phyloP scores from a whole-genome alignment of 2,888 invertebrate species.

The Nudaria mundana region DNA sequence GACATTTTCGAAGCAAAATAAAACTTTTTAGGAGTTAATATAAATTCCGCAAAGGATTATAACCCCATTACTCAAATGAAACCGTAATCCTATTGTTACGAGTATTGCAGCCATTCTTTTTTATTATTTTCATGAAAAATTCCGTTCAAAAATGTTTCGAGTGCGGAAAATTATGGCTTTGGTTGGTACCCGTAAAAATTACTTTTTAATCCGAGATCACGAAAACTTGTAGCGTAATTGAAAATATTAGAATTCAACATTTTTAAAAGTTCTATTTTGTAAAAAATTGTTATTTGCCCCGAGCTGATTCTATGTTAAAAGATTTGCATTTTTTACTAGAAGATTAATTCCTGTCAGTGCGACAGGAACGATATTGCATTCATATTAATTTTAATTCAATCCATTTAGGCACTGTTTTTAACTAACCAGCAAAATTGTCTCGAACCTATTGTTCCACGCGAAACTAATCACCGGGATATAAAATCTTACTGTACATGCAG shows the following conservation, averaged over 20 bases:
- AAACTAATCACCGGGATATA: no score
- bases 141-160: background rate
- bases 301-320: no score
- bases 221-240: background rate
- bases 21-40: slow-evolving; percentile 29
- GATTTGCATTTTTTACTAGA: no score
- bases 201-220: background rate
- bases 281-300: no score
- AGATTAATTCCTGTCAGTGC: no score
- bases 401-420: no score
- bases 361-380: no score
- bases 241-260: background rate
- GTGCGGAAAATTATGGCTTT: background rate
- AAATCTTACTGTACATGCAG: no score
- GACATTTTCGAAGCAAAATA: slow-evolving; percentile 25
- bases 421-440: no score
- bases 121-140: slow-evolving; percentile 15
- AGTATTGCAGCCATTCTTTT: background rate
- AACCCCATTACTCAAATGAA: slow-evolving; percentile 39
- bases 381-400: no score
- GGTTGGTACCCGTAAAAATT: background rate
- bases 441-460: no score
- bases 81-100: slow-evolving; percentile 27
- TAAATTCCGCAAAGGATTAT: slow-evolving; percentile 32
- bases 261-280: no score